Base-by-base conservation (phyloP, 2,888 invertebrate genomes). In the Amblyjoppa proteus region DNA sequence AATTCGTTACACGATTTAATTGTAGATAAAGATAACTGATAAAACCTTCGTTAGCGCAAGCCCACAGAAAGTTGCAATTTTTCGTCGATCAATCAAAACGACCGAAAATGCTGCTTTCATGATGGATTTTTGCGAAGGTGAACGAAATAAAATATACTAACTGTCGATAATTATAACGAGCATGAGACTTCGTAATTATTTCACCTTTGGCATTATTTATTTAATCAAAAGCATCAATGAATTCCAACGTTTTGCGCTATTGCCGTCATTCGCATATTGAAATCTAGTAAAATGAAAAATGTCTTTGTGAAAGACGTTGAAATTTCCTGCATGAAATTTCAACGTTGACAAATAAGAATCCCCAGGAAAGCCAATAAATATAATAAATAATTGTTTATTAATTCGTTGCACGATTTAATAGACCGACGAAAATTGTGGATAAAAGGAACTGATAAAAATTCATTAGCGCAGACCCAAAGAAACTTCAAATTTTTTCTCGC, bases 1-100 rank as follows among this genome's bases (percentile, higher is more conserved):
- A 64, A 51, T 51, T 66, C 38, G 25, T 66, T 76, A 20, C 20
- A 25, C 53, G 4, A 38, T 76, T 76, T 53, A 66, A 76, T 51
- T 0, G 64, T 6, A 31, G n/a, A 64, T 16, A 25, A 16, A 16
- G 3, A 56, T 0, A 20, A 9, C 2, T 9, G 53, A 56, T 4
- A 56, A 56, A 56, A 9, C 7, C 20, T 56, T 56, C 53, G 6
- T n/a, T 9, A 20, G 20, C 20, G 13, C 20, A 2, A 25, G 4
- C 7, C 53, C 7, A 9, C 20, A 56, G 20, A 25, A 56, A 6
- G 2, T 53, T 53, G 0, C 11, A 41, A 41, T 11, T 16, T 49
- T 16, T 4, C 4, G 16, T 16, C 45, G 45, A 13, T 16, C 45
- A 49, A 58, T 58, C 0, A 58, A 58, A 28, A 28, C 25, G 1